phyloP scores from a whole-genome alignment of 2,888 invertebrate species.

The Tinea pellionella region DNA sequence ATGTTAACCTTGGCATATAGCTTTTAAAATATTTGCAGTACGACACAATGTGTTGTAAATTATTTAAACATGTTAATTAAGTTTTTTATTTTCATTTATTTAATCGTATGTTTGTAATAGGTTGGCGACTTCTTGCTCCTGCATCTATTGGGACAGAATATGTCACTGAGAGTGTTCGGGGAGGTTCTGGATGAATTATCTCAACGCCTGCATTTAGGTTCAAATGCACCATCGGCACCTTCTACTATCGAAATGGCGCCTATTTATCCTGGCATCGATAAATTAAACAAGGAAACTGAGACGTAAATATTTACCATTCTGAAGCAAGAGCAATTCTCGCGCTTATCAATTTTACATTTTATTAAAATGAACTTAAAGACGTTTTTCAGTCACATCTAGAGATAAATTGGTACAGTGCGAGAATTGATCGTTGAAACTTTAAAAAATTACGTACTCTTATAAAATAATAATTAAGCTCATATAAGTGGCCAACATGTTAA shows the following conservation, averaged over 20 bases:
- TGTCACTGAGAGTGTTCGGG: conserved; percentile 83
- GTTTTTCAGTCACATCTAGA: not conserved
- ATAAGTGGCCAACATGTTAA: not conserved
- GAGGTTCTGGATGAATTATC: conserved; percentile 85
- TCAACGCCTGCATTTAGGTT: conserved; percentile 75
- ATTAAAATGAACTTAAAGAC: not conserved
- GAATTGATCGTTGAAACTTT: not conserved
- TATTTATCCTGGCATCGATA: conserved; percentile 84
- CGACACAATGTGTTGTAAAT: not conserved
- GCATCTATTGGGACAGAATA: conserved; percentile 87
- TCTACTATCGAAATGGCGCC: conserved; percentile 89
- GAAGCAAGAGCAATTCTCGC: not conserved
- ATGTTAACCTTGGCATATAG: not conserved
- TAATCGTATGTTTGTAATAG: conserved; percentile 46
- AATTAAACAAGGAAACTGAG: conserved; percentile 85
- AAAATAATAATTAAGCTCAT: conserved; percentile 12
- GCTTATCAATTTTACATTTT: not conserved
- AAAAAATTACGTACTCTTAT: not conserved
- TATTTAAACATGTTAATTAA: not conserved
- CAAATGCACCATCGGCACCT: conserved; percentile 86
- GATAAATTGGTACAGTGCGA: not conserved
- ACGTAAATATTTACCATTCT: conserved; percentile 66
- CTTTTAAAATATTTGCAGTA: not conserved
- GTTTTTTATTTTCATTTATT: not conserved
- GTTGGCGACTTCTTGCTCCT: conserved; percentile 89